Evolutionary conservation across 92 coral and sea anemone genomes (phyloP).

Genomic region (Zoanthus gigantus): DNA sequence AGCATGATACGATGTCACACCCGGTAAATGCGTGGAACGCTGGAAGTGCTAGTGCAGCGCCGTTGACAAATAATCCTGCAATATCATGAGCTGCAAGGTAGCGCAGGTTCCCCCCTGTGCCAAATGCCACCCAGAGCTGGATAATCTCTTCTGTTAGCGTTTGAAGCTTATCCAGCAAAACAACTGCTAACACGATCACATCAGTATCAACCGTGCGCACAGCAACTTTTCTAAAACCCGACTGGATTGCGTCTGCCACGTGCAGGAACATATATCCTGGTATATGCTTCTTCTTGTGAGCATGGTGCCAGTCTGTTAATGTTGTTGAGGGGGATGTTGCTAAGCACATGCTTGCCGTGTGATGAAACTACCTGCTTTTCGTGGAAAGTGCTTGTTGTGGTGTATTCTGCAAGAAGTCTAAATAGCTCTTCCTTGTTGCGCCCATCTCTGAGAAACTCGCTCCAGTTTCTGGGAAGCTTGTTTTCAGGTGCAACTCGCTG

Average conservation of each 20-base stretch:
- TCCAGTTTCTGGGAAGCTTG: slow-evolving; percentile 61
- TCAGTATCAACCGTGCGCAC: slow-evolving; percentile 13
- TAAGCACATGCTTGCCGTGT: slow-evolving; percentile 50
- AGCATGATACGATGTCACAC: slow-evolving; percentile 52
- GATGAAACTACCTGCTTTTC: slow-evolving; percentile 56
- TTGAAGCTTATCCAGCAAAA: slow-evolving; percentile 1
- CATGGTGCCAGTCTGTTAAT: slow-evolving; percentile 54
- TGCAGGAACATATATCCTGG: slow-evolving; percentile 21
- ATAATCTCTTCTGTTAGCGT: neutral
- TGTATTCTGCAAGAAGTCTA: neutral
- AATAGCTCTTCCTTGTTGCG: slow-evolving; percentile 64
- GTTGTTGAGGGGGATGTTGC: slow-evolving; percentile 43
- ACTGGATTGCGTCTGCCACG: slow-evolving; percentile 50
- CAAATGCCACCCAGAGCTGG: slow-evolving; percentile 9
- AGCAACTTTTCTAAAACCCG: neutral
- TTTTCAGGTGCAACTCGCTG: slow-evolving; percentile 52
- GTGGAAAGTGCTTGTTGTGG: neutral
- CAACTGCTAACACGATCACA: neutral
- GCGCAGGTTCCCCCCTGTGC: slow-evolving; percentile 5
- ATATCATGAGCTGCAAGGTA: neutral
- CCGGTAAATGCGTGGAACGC: slow-evolving; percentile 8
- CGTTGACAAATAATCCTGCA: neutral
- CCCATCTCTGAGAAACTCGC: slow-evolving; percentile 56
- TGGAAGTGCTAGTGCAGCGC: slow-evolving; percentile 40
- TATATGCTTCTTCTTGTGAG: slow-evolving; percentile 66